Percentiles rank a stretch among this genome's conserved stretches.
These are phyloP conservation scores for Chaetodon trifascialis DNA, from an alignment of 2,113 vertebrate genomes.

Conservation along the genomic window DNA sequence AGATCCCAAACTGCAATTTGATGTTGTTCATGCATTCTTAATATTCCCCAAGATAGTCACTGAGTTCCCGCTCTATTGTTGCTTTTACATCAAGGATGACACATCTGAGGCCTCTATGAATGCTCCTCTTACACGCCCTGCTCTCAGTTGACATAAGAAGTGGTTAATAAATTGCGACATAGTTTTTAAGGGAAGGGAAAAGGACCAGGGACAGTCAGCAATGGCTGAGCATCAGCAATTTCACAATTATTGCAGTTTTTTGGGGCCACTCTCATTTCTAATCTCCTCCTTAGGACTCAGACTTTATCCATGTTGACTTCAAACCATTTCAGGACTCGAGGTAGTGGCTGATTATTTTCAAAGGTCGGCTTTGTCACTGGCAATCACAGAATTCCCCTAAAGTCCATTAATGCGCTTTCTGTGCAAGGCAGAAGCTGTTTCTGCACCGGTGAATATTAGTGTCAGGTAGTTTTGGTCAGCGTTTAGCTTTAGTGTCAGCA, in stretches of 20 bases:
- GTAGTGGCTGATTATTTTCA: constrained; percentile 14
- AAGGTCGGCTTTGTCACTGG: constrained; percentile 17
- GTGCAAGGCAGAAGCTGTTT: constrained; percentile 30
- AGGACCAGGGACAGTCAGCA: neutral
- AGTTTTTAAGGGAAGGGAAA: neutral
- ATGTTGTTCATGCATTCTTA: constrained; percentile 52
- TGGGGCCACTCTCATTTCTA: neutral
- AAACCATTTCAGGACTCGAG: constrained; percentile 17
- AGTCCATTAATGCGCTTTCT: constrained; percentile 12
- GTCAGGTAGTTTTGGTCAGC: constrained; percentile 28
- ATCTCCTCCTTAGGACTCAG: neutral
- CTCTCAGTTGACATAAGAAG: constrained; percentile 3
- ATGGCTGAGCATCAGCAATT: neutral
- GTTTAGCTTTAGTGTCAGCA: constrained; percentile 39
- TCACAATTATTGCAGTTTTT: neutral
- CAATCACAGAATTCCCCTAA: constrained; percentile 5
- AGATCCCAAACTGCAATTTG: constrained; percentile 51
- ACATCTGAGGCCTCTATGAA: neutral
- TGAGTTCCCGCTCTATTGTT: constrained; percentile 26
- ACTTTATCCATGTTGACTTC: constrained; percentile 3
- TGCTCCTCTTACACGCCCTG: neutral
- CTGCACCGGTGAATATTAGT: constrained; percentile 41
- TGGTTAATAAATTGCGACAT: neutral
- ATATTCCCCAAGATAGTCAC: constrained; percentile 21
- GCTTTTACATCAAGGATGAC: constrained; percentile 13